Conservation (phyloP, 1,140 invertebrate genomes). For the Drosophila ironensis region DNA sequence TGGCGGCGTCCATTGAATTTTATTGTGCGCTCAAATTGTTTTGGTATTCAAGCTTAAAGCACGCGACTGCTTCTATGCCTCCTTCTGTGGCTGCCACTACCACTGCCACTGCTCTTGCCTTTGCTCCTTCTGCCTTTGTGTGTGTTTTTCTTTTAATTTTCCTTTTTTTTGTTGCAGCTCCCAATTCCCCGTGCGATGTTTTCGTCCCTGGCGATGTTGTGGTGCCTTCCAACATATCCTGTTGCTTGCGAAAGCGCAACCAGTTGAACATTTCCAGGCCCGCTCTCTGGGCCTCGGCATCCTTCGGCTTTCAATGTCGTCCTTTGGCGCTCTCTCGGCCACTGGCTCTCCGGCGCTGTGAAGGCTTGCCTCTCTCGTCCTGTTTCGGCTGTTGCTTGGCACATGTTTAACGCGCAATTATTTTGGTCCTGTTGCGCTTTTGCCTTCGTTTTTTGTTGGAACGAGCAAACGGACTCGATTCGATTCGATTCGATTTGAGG, state of each 20-base stretch:
- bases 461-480: slow-evolving; percentile 1
- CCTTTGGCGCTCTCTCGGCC: slow-evolving; percentile 1
- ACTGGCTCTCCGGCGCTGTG: background rate
- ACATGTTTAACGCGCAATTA: slow-evolving; percentile 80
- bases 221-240: slow-evolving; percentile 72
- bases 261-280: slow-evolving; percentile 74
- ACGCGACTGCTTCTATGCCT: slow-evolving; percentile 54
- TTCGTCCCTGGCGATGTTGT: slow-evolving; percentile 57
- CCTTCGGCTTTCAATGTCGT: slow-evolving; percentile 55
- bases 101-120: background rate
- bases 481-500: background rate
- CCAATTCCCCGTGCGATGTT: slow-evolving; percentile 52
- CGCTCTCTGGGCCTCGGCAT: slow-evolving; percentile 41
- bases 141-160: background rate
- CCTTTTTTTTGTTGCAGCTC: slow-evolving; percentile 19
- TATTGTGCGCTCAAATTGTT: slow-evolving; percentile 78
- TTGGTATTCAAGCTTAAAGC: slow-evolving; percentile 79
- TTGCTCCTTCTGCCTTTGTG: background rate
- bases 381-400: slow-evolving; percentile 61
- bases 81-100: slow-evolving; percentile 14
- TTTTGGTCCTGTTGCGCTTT: slow-evolving; percentile 79
- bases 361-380: background rate
- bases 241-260: slow-evolving; percentile 76
- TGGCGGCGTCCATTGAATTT: slow-evolving; percentile 69
- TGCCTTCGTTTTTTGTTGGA: slow-evolving; percentile 24